A percentile compares a stretch with the other conserved stretches of the same genome.
phyloP scores from a whole-genome alignment of 2,888 invertebrate species.

The Neelides folsomi region DNA sequence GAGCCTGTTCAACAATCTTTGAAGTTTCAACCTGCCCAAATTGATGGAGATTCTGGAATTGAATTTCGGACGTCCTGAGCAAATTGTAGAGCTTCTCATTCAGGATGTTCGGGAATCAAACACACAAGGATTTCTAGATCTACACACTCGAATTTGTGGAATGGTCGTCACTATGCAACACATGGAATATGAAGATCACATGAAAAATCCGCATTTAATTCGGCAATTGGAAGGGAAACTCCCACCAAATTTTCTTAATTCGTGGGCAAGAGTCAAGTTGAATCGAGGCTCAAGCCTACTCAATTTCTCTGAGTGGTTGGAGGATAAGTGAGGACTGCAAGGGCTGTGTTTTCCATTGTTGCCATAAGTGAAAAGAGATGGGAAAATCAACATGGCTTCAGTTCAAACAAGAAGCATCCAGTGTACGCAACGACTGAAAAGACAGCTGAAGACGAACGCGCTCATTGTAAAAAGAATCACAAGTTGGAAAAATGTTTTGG shows the following conservation, averaged over 20 bases:
- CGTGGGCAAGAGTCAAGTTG: neutral
- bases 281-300: neutral
- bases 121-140: neutral
- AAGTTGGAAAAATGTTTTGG: neutral
- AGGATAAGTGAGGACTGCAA: conserved; percentile 2
- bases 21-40: too few relatives aligned
- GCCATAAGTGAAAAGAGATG: neutral
- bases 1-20: too few relatives aligned
- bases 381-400: neutral
- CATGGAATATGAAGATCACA: conserved; percentile 3
- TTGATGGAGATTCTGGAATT: conserved; percentile 4
- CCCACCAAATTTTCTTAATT: conserved; percentile 7
- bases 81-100: conserved; percentile 11
- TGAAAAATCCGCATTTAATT: conserved; percentile 14
- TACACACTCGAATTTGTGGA: neutral
- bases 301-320: conserved; percentile 9
- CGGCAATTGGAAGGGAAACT: conserved; percentile 14
- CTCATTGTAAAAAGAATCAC: neutral
- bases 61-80: conserved; percentile 12
- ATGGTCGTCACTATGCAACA: conserved; percentile 7
- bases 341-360: conserved; percentile 1
- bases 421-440: neutral
- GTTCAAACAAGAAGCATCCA: neutral
- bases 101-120: conserved; percentile 4
- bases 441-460: neutral